Evolutionary conservation across 2,888 invertebrate species (phyloP).

Genomic region (Dryobota labecula): DNA sequence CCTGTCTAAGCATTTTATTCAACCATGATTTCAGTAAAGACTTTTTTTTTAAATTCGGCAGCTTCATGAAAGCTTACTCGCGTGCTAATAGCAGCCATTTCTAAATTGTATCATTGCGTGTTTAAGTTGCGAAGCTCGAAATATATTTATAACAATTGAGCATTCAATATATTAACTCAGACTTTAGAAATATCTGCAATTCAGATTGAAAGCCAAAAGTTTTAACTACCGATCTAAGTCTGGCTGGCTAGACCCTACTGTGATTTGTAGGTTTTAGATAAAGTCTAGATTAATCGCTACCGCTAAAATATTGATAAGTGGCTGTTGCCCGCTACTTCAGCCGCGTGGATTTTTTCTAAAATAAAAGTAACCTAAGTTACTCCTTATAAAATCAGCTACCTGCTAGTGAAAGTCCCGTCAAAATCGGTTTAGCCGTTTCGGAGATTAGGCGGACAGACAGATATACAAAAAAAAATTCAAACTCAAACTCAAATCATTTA

Average conservation of each 20-base stretch:
- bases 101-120: constrained; percentile 48
- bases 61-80: constrained; percentile 27
- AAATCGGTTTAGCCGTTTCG: no score
- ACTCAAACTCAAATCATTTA: no score
- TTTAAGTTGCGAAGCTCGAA: constrained; percentile 32
- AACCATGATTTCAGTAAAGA: constrained; percentile 12
- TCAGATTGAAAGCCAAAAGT: neutral
- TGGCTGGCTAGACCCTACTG: neutral
- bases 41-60: constrained; percentile 16
- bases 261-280: neutral
- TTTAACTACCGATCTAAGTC: neutral
- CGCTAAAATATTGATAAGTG: constrained; percentile 10
- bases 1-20: neutral
- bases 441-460: no score
- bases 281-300: neutral
- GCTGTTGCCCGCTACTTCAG: no score
- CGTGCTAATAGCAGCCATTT: constrained; percentile 42
- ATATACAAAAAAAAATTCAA: no score
- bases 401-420: no score
- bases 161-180: constrained; percentile 7
- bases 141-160: constrained; percentile 29
- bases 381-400: no score
- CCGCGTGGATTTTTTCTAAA: no score
- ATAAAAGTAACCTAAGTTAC: no score
- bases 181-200: constrained; percentile 20